Evolutionary conservation across 92 coral and sea anemone species (phyloP).

Genomic region (Isaurus tuberculatus): DNA sequence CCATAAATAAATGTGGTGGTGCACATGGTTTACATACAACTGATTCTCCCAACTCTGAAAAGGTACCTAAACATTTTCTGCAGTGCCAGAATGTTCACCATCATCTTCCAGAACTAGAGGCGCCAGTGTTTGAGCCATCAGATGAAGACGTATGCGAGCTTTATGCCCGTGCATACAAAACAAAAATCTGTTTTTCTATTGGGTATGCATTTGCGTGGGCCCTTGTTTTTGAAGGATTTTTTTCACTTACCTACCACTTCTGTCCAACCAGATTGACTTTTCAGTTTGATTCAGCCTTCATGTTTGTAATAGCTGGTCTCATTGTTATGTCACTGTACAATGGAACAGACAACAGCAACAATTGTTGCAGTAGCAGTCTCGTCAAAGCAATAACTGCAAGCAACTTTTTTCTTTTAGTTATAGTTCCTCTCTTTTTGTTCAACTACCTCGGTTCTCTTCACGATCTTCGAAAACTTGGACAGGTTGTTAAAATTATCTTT

Average conservation of each 20-base stretch:
- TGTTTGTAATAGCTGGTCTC: slow-evolving; percentile 93
- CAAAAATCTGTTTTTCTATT: slow-evolving; percentile 77
- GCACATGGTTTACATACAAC: neutral
- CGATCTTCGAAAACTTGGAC: slow-evolving; percentile 1
- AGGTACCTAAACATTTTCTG: slow-evolving; percentile 69
- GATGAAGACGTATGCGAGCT: slow-evolving; percentile 40
- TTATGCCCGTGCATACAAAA: slow-evolving; percentile 70
- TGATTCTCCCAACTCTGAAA: slow-evolving; percentile 29
- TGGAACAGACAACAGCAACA: slow-evolving; percentile 62
- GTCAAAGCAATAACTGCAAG: slow-evolving; percentile 76
- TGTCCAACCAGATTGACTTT: slow-evolving; percentile 89
- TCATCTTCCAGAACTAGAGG: slow-evolving; percentile 73
- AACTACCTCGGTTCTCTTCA: slow-evolving; percentile 87
- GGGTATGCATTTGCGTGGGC: slow-evolving; percentile 98
- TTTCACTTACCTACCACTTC: slow-evolving; percentile 87
- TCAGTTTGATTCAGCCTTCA: slow-evolving; percentile 96
- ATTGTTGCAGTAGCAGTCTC: slow-evolving; percentile 42
- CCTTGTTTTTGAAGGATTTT: slow-evolving; percentile 83
- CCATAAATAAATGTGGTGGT: neutral
- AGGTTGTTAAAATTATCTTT: slow-evolving; percentile 53
- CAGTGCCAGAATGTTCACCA: slow-evolving; percentile 62
- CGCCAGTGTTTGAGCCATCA: slow-evolving; percentile 58
- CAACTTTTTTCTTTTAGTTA: slow-evolving; percentile 72
- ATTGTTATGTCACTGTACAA: slow-evolving; percentile 86
- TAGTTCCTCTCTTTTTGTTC: slow-evolving; percentile 81